Conservation (phyloP, 2,113 vertebrate species). For the Gymnarchus niloticus region DNA sequence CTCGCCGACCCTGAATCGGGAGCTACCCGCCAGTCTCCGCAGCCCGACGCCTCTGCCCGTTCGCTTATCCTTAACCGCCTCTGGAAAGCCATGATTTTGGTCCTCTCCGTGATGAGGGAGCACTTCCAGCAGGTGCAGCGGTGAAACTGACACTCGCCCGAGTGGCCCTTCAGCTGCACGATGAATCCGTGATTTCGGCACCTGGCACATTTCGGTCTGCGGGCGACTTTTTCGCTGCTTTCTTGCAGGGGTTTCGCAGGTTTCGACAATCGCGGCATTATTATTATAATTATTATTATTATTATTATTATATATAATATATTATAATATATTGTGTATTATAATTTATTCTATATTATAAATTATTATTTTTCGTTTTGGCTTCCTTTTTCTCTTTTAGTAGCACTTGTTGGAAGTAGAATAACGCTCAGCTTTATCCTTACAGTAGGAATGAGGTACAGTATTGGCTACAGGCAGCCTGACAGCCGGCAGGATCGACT, state of each 20-base stretch:
- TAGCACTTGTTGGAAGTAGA: no score
- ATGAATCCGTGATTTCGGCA: slow-evolving; percentile 75
- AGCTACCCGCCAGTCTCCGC: no score
- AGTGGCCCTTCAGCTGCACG: slow-evolving; percentile 71
- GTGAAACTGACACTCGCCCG: slow-evolving; percentile 68
- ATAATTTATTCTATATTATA: no score
- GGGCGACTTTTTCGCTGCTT: slow-evolving; percentile 26
- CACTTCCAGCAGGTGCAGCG: slow-evolving; percentile 73
- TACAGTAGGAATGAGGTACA: no score
- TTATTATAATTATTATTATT: no score
- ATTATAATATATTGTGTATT: no score
- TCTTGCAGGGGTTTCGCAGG: neutral
- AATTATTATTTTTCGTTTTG: no score
- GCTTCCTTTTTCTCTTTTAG: no score
- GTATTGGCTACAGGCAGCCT: no score
- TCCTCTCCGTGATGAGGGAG: slow-evolving; percentile 65
- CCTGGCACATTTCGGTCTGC: slow-evolving; percentile 69
- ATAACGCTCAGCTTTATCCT: no score
- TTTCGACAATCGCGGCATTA: slow-evolving; percentile 10
- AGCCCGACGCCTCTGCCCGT: neutral
- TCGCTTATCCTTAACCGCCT: slow-evolving; percentile 57
- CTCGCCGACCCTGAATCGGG: neutral
- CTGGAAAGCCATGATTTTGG: slow-evolving; percentile 71
- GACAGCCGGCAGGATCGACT: neutral
- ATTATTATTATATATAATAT: no score